A percentile compares a stretch with the other conserved stretches of the same genome.
Conservation (phyloP, 2,797 vertebrate species). For the Triplophysa yarkandensis region DNA sequence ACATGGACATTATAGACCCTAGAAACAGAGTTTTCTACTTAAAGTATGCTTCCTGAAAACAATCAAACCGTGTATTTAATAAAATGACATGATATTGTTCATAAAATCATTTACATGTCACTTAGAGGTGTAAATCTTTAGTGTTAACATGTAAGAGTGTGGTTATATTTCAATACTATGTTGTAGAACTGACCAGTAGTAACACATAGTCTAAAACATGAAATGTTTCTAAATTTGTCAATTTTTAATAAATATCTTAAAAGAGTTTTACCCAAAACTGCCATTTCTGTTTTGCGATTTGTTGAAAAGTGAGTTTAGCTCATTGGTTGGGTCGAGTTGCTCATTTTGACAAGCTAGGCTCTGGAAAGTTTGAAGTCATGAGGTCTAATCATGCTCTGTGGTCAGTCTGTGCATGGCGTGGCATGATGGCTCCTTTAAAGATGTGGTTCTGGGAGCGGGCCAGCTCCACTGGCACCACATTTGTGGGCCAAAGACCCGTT, state of each 20-base stretch:
- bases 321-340: constrained; percentile 51
- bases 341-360: constrained; percentile 62
- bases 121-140: neutral
- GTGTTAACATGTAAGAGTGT: neutral
- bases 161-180: neutral
- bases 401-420: constrained; percentile 70
- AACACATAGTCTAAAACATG: constrained; percentile 16
- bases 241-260: constrained; percentile 27
- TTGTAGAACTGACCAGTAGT: neutral
- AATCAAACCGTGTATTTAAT: constrained; percentile 16
- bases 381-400: constrained; percentile 78
- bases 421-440: constrained; percentile 79
- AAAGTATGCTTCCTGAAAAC: neutral
- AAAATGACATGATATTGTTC: constrained; percentile 38
- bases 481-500: constrained; percentile 63
- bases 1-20: constrained; percentile 55
- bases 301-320: constrained; percentile 63
- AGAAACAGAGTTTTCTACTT: neutral
- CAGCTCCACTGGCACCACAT: constrained; percentile 74
- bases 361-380: constrained; percentile 86
- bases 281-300: constrained; percentile 59
- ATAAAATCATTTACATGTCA: constrained; percentile 12
- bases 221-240: constrained; percentile 5
- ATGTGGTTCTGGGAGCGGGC: constrained; percentile 76
- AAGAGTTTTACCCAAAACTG: constrained; percentile 30